Base-by-base conservation (phyloP, 2,113 vertebrate species). In the Zosterops japonicus region DNA sequence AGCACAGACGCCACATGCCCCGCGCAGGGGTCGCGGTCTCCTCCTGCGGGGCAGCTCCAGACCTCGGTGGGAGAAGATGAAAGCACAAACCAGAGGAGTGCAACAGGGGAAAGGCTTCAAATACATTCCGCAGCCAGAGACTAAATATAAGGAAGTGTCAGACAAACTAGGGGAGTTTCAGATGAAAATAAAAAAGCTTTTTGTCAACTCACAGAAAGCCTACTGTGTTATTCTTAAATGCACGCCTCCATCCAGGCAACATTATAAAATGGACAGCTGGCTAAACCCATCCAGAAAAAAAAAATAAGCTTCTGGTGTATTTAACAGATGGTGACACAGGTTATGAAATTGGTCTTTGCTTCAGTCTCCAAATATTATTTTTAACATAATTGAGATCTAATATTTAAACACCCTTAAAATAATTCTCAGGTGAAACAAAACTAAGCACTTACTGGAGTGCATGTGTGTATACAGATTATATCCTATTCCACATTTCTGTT, bases 281-380 rank as follows among this genome's bases (percentile, higher is more conserved):
- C 65, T 94, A 96, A 96, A 95, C n/a, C 56, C 69, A 88, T 33
- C 84, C 81, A 85, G 78, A 35, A 95, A 90, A 92, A 92, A 92
- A 94, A 79, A 85, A 56, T 22, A 90, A 96, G 79, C 92, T 96
- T 70, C 79, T 95, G 36, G 13, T 89, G 69, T 80, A 92, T 83
- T 96, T 90, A 96, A 90, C 96, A 96, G 95, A 96, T 94, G 93
- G 94, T 75, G 56, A 56, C 80, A 95, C 56, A 92, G 68, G 94
- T 95, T 95, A 96, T 81, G 83, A 96, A 96, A 96, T 19, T 89
- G 76, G 88, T 83, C 64, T 95, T 89, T 81, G 60, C 88, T 92
- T 78, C 90, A 56, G 59, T n/a, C 52, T 86, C 79, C 15, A 22
- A 86, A 83, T 60, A 92, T 25, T 83, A 22, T 55, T 59, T 93